phyloP scores from a whole-genome alignment of 2,888 invertebrate species.

The Acanthacorydalis orientalis region DNA sequence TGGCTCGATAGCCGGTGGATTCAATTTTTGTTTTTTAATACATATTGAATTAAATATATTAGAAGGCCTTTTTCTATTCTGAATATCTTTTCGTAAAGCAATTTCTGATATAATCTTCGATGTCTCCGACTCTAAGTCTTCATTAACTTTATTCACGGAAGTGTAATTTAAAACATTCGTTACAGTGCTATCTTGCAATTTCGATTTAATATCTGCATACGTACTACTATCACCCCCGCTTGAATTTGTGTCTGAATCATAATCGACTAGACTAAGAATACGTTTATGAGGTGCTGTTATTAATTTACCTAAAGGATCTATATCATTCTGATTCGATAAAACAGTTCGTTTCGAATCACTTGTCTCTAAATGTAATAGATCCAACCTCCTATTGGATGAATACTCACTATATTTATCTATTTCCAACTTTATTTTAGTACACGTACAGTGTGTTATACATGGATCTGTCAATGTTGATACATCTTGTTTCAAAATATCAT shows the following conservation, averaged over 20 bases:
- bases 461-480: neutral
- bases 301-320: no score
- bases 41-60: conserved; percentile 8
- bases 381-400: no score
- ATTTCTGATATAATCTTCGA: conserved; percentile 20
- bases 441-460: no score
- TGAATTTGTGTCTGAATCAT: conserved; percentile 5
- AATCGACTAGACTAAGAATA: conserved; percentile 6
- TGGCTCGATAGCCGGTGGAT: neutral
- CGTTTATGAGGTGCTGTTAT: no score
- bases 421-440: no score
- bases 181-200: neutral
- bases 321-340: neutral
- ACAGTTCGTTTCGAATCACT: no score
- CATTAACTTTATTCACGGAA: conserved; percentile 9
- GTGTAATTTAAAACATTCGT: neutral
- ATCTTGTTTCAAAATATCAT: neutral
- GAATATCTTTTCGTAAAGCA: conserved; percentile 17
- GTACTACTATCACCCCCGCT: neutral
- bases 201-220: neutral
- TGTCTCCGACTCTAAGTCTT: conserved; percentile 8
- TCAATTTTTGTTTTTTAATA: conserved; percentile 4
- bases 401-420: no score
- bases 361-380: no score
- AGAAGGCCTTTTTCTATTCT: conserved; percentile 18